Percentiles rank a stretch among this genome's conserved stretches.
phyloP scores from a whole-genome alignment of 2,797 vertebrate genomes.

The Oreortyx pictus region DNA sequence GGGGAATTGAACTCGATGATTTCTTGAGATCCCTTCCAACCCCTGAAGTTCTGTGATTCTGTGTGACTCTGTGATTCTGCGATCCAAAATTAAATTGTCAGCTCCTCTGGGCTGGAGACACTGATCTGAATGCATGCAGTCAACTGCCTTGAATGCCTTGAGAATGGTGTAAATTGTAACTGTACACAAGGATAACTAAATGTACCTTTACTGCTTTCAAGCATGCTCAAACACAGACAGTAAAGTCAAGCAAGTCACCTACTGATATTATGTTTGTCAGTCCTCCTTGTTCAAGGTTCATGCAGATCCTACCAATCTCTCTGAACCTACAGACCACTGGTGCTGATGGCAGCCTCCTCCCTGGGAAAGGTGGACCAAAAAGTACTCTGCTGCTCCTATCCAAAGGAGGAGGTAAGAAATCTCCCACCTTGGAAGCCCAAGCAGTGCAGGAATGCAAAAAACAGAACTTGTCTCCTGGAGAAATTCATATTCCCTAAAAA shows the following conservation, averaged over 20 bases:
- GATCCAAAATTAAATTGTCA: not conserved
- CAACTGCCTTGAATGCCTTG: not conserved
- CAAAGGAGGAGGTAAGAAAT: not conserved
- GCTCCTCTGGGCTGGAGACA: not conserved
- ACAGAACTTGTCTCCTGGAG: not conserved
- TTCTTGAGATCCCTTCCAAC: too few species aligned
- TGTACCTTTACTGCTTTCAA: not conserved
- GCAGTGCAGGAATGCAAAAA: not conserved
- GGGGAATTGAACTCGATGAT: too few species aligned
- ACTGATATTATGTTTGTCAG: not conserved
- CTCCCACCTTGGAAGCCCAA: not conserved
- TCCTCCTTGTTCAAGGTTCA: not conserved
- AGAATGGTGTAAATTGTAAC: not conserved
- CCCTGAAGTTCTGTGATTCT: too few species aligned
- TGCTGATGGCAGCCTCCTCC: not conserved
- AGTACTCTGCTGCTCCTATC: not conserved
- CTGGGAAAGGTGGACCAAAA: not conserved
- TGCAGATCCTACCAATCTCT: not conserved
- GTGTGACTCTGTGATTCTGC: too few species aligned
- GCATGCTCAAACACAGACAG: not conserved
- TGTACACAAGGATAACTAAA: not conserved
- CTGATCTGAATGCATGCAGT: not conserved
- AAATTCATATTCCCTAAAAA: not conserved
- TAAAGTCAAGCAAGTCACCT: not conserved
- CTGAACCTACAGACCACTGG: accelerated